Evolutionary conservation across 2,797 vertebrate species (phyloP), one percentile per base, ranked within the genome.

Genomic region (Sebastes cheni): DNA sequence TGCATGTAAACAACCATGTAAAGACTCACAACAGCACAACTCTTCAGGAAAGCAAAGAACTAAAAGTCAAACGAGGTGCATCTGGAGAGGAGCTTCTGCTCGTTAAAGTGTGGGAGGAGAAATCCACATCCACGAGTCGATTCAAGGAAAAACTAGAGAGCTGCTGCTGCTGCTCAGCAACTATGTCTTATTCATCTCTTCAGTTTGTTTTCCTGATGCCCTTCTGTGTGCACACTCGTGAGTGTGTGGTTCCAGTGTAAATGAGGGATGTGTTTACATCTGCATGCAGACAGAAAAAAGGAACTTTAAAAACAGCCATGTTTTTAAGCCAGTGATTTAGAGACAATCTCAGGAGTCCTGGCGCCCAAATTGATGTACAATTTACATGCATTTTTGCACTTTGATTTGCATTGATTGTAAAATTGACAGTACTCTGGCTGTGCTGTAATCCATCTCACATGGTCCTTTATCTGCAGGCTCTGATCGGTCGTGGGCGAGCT

Each of bases 61-160:
- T 22, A 55, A 58, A 72, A 59, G n/a, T 30, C 1, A 4, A 76
- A 23, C 18, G 20, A 29, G 29, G 5, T n/a, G 3, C 74, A 70
- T 73, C 67, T 77, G 69, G 60, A 80, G 34, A 55, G 69, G 36
- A 83, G 61, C 39, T 23, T 27, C 58, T 72, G 8, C 39, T 71
- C 9, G 32, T 68, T 62, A 8, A 0, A 14, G 30, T 9, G 72
- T 52, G 50, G 50, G 72, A 78, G 42, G 42, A 77, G 36, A 79
- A 12, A 23, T 29, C 67, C 71, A 61, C 29, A 74, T 69, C 46
- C 50, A 50, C 32, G 5, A 25, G 66, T 62, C 39, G 16, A 50
- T 64, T 75, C 42, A 50, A 22, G 46, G 36, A 29, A 32, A 66
- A 56, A 9, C 2, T 2, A 29, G 5, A 55, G 58, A 72, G 39